These are phyloP conservation scores for Nerophis lumbriciformis DNA, from an alignment of 2,113 vertebrate species.

Conservation along the genomic window DNA sequence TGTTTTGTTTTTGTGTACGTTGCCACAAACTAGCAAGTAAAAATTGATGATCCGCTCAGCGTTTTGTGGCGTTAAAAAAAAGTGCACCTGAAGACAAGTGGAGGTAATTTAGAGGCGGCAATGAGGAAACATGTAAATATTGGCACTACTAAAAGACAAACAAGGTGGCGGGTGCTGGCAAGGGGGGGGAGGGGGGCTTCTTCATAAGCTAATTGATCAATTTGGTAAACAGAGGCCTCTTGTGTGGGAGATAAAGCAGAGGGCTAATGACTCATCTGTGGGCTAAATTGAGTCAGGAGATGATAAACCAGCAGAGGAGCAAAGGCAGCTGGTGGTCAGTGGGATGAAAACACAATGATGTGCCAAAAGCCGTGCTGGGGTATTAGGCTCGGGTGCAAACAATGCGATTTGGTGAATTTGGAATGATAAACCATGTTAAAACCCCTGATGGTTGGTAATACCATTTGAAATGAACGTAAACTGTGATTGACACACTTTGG, in stretches of 20 bases:
- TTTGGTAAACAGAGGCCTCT: slow-evolving; percentile 62
- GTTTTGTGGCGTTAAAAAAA: slow-evolving; percentile 3
- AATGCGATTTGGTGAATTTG: too few species aligned
- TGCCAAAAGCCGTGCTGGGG: slow-evolving; percentile 2
- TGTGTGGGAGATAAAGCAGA: slow-evolving; percentile 41
- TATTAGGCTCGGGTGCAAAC: slow-evolving; percentile 1
- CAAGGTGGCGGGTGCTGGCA: slow-evolving; percentile 39
- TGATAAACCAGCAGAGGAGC: slow-evolving; percentile 20
- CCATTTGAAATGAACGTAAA: background rate
- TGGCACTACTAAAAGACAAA: slow-evolving; percentile 21
- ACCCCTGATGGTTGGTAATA: background rate
- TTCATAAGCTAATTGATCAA: slow-evolving; percentile 67
- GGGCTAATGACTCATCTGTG: slow-evolving; percentile 52
- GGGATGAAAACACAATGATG: background rate
- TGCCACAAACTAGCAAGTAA: background rate
- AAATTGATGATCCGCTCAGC: background rate
- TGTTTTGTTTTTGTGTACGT: background rate
- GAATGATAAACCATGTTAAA: background rate
- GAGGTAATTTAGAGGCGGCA: slow-evolving; percentile 61
- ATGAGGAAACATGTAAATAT: slow-evolving; percentile 64
- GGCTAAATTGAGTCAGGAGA: slow-evolving; percentile 35
- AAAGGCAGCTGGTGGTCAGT: slow-evolving; percentile 19
- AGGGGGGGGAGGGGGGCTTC: slow-evolving; percentile 43
- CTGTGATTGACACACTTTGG: too few species aligned
- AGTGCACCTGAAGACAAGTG: slow-evolving; percentile 45